Conservation (phyloP, 2,797 vertebrate genomes). For the Pseudochaenichthys georgianus region DNA sequence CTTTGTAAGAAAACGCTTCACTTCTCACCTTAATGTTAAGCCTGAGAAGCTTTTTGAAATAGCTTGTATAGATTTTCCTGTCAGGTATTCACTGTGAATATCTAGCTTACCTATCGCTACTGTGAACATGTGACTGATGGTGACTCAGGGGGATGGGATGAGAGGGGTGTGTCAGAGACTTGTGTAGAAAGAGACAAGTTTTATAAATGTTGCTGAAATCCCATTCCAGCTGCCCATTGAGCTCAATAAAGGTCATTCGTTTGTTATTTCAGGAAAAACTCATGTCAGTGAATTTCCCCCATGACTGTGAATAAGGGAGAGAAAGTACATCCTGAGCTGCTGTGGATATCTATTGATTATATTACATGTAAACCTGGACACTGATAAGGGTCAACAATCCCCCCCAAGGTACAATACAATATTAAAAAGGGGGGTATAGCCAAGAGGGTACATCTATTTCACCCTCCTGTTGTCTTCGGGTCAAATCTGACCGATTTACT, state of each 20-base stretch:
- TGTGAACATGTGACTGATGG: constrained; percentile 36
- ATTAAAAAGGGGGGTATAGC: neutral
- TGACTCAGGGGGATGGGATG: constrained; percentile 7
- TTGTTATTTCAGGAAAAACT: constrained; percentile 48
- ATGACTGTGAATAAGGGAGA: constrained; percentile 15
- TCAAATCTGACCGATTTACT: too few species aligned
- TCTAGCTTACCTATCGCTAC: constrained; percentile 6
- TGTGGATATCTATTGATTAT: constrained; percentile 5
- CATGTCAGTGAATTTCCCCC: constrained; percentile 41
- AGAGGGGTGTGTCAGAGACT: constrained; percentile 3
- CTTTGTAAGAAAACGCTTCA: too few species aligned
- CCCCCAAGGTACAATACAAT: constrained; percentile 5
- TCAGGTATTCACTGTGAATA: constrained; percentile 27
- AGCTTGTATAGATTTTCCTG: constrained; percentile 31
- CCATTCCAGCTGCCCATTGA: constrained; percentile 22
- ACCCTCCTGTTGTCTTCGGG: too few species aligned
- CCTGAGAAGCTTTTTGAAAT: neutral
- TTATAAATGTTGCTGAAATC: constrained; percentile 38
- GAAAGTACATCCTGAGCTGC: constrained; percentile 10
- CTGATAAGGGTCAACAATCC: constrained; percentile 10
- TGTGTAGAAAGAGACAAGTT: constrained; percentile 7
- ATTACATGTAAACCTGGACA: constrained; percentile 10
- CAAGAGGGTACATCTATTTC: constrained; percentile 1
- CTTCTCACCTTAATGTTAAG: constrained; percentile 1
- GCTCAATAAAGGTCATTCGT: constrained; percentile 62